These are phyloP conservation scores for Salvelinus fontinalis DNA, from an alignment of 2,113 vertebrate species.

Conservation along the genomic window DNA sequence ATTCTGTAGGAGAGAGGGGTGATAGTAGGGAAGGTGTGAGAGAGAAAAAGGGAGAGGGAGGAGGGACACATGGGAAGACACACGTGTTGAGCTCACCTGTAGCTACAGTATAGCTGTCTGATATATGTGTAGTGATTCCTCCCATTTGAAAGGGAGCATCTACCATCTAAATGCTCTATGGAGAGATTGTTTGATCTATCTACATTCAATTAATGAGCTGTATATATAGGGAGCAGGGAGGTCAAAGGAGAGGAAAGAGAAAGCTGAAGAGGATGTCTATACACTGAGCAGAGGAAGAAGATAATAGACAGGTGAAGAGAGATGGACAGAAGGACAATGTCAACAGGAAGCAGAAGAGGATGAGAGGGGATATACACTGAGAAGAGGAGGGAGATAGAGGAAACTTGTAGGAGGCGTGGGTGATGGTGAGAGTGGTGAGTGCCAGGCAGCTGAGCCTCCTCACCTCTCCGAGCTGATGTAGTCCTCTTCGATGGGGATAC, in stretches of 20 bases:
- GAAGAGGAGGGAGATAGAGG: neutral
- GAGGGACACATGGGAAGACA: no score
- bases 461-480: conserved; percentile 89
- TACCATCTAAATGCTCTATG: no score
- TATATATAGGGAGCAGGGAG: no score
- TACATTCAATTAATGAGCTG: no score
- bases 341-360: conserved; percentile 42
- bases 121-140: no score
- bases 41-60: no score
- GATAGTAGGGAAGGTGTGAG: no score
- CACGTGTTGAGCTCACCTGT: no score
- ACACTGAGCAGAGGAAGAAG: neutral
- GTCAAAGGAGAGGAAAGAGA: no score
- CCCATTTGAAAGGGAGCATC: no score
- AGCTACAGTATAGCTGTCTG: no score
- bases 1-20: conserved; percentile 74
- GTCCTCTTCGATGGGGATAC: conserved; percentile 85
- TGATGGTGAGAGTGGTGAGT: conserved; percentile 24
- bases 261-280: neutral
- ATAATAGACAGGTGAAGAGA: neutral
- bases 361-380: conserved; percentile 17
- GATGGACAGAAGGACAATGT: conserved; percentile 6
- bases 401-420: neutral
- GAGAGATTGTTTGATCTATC: no score
- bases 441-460: conserved; percentile 26